Percentiles rank a stretch among this genome's conserved stretches.
Conservation (phyloP, 2,888 invertebrate species). For the Tribolium freemani region DNA sequence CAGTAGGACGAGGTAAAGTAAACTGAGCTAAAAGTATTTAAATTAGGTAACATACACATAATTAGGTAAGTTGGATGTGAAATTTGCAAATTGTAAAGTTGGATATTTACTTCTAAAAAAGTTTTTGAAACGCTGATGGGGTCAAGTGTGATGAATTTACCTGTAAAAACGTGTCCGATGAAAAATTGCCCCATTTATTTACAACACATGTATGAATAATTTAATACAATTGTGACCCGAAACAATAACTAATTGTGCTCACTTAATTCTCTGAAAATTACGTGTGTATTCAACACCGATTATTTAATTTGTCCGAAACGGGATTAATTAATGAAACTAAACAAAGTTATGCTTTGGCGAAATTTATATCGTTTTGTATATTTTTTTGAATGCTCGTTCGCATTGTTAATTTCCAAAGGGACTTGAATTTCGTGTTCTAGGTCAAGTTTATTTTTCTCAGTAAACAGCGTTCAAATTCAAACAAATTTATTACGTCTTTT, state of each 20-base stretch:
- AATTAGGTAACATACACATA: not conserved
- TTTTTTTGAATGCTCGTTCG: not conserved
- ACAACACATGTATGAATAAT: not conserved
- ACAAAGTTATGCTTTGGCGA: not conserved
- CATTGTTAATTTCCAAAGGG: not conserved
- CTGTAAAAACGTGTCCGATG: not conserved
- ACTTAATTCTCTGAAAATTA: not conserved
- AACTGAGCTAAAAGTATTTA: not conserved
- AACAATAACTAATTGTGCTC: not conserved
- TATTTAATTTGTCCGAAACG: not conserved
- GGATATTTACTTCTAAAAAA: not conserved
- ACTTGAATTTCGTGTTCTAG: not conserved
- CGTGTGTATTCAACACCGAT: not conserved
- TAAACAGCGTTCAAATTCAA: not conserved
- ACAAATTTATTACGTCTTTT: not conserved
- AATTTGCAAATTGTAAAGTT: not conserved
- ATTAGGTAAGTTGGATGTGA: not conserved
- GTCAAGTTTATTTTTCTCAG: not conserved
- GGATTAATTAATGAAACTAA: not conserved
- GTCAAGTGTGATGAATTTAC: not conserved
- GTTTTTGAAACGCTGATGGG: not conserved
- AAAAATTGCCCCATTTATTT: not conserved
- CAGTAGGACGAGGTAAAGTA: not conserved
- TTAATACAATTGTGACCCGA: not conserved
- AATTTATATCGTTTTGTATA: not conserved